A percentile compares a stretch with the other conserved stretches of the same genome.
Conservation (phyloP, 2,888 invertebrate genomes). For the Pardosa pseudoannulata region DNA sequence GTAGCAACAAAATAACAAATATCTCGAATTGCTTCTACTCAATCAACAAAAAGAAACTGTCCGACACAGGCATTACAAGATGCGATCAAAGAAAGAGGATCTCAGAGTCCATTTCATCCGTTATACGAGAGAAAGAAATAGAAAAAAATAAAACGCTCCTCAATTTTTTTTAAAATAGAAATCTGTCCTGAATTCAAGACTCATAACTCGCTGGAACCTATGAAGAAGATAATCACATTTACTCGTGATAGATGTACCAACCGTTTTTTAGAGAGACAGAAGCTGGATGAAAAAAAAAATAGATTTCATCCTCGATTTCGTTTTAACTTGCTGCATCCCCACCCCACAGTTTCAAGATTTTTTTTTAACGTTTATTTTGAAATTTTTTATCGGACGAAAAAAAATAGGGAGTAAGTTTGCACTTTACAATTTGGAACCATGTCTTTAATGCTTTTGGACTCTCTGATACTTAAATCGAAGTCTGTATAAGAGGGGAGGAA, state of each 20-base stretch:
- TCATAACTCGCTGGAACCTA: conserved; percentile 57
- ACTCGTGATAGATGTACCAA: conserved; percentile 63
- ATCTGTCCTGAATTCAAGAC: conserved; percentile 51
- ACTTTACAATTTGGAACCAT: conserved; percentile 65
- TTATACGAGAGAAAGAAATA: background rate
- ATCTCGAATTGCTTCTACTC: background rate
- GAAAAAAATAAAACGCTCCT: background rate
- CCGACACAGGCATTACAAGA: conserved; percentile 12
- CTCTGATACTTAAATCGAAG: conserved; percentile 61
- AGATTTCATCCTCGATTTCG: conserved; percentile 58
- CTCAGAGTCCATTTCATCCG: conserved; percentile 16
- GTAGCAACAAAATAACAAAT: background rate
- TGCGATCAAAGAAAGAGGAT: background rate
- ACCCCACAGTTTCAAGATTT: conserved; percentile 39
- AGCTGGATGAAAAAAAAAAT: conserved; percentile 48
- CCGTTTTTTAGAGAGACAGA: conserved; percentile 21
- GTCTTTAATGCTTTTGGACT: conserved; percentile 63
- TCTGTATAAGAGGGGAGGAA: conserved; percentile 14
- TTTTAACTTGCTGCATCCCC: conserved; percentile 63
- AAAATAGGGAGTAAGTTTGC: conserved; percentile 54
- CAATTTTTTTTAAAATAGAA: conserved; percentile 18
- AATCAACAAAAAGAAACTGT: background rate
- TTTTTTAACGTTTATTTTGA: conserved; percentile 29
- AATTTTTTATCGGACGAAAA: conserved; percentile 25
- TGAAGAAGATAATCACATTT: conserved; percentile 69